Percentiles rank a stretch among this genome's conserved stretches.
Conservation (phyloP, 2,797 vertebrate genomes). For the Malacoctenus gilli region DNA sequence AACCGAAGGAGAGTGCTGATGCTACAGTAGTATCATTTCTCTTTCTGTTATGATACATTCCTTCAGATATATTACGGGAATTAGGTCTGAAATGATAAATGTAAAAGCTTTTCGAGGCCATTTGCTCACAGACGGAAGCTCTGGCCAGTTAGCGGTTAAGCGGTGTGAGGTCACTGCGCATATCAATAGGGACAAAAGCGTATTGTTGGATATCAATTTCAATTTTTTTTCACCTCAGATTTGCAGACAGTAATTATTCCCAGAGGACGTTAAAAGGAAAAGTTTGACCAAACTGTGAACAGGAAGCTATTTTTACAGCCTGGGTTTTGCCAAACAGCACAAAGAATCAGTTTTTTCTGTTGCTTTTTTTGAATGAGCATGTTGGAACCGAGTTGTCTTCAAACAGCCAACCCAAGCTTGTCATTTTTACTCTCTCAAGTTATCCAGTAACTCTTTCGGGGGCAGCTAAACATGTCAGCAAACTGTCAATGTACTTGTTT, state of each 20-base stretch:
- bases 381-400: background rate
- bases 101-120: no score
- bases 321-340: conserved; percentile 8
- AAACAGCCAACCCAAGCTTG: background rate
- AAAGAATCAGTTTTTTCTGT: background rate
- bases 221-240: conserved; percentile 19
- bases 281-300: conserved; percentile 15
- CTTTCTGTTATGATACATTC: conserved; percentile 33
- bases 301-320: conserved; percentile 5
- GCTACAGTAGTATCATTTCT: conserved; percentile 29
- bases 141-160: conserved; percentile 1
- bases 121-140: conserved; percentile 16
- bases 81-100: conserved; percentile 49
- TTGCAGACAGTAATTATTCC: conserved; percentile 24
- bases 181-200: conserved; percentile 40
- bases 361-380: no score
- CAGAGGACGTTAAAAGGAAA: conserved; percentile 27
- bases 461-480: conserved; percentile 11
- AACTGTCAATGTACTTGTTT: conserved; percentile 4
- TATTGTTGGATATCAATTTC: conserved; percentile 48
- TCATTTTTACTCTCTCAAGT: conserved; percentile 2
- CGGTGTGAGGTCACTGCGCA: conserved; percentile 18
- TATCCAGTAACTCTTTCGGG: conserved; percentile 18
- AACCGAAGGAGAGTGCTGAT: conserved; percentile 16
- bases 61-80: conserved; percentile 45